Evolutionary conservation across 2,113 vertebrate genomes (phyloP).

Genomic region (Zonotrichia leucophrys): DNA sequence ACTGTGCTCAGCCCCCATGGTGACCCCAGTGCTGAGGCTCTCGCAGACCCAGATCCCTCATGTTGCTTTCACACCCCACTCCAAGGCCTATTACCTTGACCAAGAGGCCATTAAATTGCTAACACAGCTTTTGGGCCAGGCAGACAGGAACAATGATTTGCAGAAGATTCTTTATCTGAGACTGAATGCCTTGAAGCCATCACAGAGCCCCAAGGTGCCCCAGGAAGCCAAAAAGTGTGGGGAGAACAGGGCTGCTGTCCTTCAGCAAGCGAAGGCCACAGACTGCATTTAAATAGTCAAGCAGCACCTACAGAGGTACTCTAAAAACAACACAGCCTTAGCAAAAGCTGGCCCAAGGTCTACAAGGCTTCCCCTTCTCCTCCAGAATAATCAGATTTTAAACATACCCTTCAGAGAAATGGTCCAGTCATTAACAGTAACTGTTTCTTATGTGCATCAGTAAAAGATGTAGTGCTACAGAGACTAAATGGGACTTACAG

Average conservation of each 20-base stretch:
- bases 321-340: neutral
- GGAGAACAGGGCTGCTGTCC: neutral
- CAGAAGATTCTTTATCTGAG: neutral
- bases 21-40: neutral
- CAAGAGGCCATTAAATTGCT: neutral
- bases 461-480: slow-evolving; percentile 48
- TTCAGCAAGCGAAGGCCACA: neutral
- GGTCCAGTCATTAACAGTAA: slow-evolving; percentile 21
- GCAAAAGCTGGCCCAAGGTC: neutral
- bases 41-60: neutral
- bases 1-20: neutral
- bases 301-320: neutral
- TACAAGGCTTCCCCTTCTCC: neutral
- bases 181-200: neutral
- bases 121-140: neutral
- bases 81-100: neutral
- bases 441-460: slow-evolving; percentile 34
- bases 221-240: neutral
- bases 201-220: neutral
- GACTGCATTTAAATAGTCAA: neutral
- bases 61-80: neutral
- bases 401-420: slow-evolving; percentile 42
- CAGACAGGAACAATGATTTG: neutral
- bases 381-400: slow-evolving; percentile 39
- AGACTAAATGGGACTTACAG: slow-evolving; percentile 2